These are phyloP conservation scores for Lapara coniferarum DNA, from an alignment of 2,888 invertebrate genomes.

Conservation along the genomic window DNA sequence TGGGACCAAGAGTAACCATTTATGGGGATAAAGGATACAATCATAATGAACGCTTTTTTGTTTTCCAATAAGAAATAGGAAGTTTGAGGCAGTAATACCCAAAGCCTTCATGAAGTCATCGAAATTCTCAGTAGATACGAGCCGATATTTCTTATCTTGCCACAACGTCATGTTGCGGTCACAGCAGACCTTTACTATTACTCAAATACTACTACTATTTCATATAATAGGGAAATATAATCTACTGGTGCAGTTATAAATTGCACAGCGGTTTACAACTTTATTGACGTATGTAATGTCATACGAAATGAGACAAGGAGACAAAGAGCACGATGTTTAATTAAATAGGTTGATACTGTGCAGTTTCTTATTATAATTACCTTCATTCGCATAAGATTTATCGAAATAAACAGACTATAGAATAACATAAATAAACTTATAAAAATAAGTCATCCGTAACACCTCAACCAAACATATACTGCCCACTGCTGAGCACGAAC, in stretches of 20 bases:
- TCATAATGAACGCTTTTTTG: too few species aligned
- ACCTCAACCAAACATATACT: too few species aligned
- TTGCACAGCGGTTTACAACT: neutral
- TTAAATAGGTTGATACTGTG: too few species aligned
- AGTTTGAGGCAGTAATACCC: constrained; percentile 69
- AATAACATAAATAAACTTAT: too few species aligned
- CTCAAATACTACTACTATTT: neutral
- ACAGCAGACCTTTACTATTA: neutral
- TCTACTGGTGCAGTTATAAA: too few species aligned
- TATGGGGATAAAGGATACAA: too few species aligned
- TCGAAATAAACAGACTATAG: too few species aligned
- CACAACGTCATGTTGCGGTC: constrained; percentile 41
- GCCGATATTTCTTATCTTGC: constrained; percentile 88
- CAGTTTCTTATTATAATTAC: too few species aligned
- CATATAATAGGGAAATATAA: neutral
- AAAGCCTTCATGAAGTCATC: constrained; percentile 92
- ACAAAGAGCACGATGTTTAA: neutral
- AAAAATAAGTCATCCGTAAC: too few species aligned
- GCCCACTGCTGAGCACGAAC: too few species aligned
- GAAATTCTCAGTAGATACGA: constrained; percentile 89
- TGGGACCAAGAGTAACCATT: too few species aligned
- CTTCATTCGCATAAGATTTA: too few species aligned
- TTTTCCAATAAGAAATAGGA: constrained; percentile 2
- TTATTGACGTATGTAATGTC: constrained; percentile 4
- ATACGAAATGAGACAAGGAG: neutral